Percentiles rank a stretch among this genome's conserved stretches.
Conservation (phyloP, 1,140 invertebrate species). For the Solenopsis invicta region DNA sequence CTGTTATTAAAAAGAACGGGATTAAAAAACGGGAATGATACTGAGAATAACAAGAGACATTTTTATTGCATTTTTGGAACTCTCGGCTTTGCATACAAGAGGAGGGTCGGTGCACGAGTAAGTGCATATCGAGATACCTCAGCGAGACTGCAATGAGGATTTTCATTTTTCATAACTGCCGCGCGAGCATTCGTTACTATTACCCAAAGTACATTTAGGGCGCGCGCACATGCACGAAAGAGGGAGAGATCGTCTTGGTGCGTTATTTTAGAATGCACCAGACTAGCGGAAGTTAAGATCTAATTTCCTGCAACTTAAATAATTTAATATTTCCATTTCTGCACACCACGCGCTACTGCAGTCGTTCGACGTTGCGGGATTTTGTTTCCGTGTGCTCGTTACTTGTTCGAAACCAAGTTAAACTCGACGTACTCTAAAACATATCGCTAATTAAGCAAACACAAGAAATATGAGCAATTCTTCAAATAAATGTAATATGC, state of each 20-base stretch:
- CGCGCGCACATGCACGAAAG: background rate
- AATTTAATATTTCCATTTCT: slow-evolving; percentile 76
- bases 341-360: background rate
- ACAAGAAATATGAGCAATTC: background rate
- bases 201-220: slow-evolving; percentile 49
- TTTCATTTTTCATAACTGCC: slow-evolving; percentile 56
- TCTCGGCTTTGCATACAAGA: background rate
- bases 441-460: slow-evolving; percentile 3
- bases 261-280: slow-evolving; percentile 27
- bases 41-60: slow-evolving; percentile 23
- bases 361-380: slow-evolving; percentile 19
- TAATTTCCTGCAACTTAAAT: slow-evolving; percentile 78
- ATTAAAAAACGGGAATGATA: slow-evolving; percentile 11
- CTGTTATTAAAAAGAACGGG: slow-evolving; percentile 4
- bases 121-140: slow-evolving; percentile 48
- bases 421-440: background rate
- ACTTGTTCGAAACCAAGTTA: slow-evolving; percentile 13
- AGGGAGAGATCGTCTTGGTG: slow-evolving; percentile 23
- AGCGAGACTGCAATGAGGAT: slow-evolving; percentile 35
- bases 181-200: slow-evolving; percentile 52
- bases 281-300: slow-evolving; percentile 60
- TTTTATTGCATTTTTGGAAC: slow-evolving; percentile 40
- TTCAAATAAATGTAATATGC: background rate
- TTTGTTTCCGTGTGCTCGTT: slow-evolving; percentile 22
- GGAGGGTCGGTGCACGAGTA: background rate